Percentiles rank a stretch among this genome's conserved stretches.
These are phyloP conservation scores for Indicator indicator DNA, from an alignment of 2,113 vertebrate species.

Conservation along the genomic window DNA sequence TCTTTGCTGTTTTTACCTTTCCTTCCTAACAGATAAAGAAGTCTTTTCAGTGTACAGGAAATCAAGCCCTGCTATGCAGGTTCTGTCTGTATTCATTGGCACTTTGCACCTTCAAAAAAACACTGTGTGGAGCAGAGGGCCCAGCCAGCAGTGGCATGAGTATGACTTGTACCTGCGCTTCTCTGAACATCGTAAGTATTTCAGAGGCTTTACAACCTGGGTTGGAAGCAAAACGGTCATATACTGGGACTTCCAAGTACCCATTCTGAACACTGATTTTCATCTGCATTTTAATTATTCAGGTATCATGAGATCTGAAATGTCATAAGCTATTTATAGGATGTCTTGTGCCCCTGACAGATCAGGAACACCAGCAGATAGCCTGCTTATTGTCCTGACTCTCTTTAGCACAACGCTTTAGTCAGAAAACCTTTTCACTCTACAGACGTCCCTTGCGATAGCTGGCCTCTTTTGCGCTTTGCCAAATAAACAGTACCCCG, in stretches of 20 bases:
- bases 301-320: not conserved
- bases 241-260: not conserved
- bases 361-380: not conserved
- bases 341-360: fast-evolving
- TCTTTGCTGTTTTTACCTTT: not conserved
- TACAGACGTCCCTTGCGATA: fast-evolving
- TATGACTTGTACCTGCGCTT: not conserved
- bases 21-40: not conserved
- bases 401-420: not conserved
- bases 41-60: not conserved
- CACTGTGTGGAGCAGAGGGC: not conserved
- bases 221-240: not conserved
- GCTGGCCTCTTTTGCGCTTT: fast-evolving
- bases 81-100: not conserved
- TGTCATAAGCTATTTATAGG: not conserved
- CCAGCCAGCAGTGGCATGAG: not conserved
- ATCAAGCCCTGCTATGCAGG: not conserved
- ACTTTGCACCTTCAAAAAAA: not conserved
- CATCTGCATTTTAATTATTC: not conserved
- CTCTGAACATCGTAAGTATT: not conserved
- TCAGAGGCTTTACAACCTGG: not conserved
- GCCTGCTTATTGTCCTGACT: fast-evolving
- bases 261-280: not conserved
- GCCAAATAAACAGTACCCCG: not conserved
- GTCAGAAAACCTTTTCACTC: not conserved